Conservation (phyloP, 2,113 vertebrate species). For the Isichthys henryi region DNA sequence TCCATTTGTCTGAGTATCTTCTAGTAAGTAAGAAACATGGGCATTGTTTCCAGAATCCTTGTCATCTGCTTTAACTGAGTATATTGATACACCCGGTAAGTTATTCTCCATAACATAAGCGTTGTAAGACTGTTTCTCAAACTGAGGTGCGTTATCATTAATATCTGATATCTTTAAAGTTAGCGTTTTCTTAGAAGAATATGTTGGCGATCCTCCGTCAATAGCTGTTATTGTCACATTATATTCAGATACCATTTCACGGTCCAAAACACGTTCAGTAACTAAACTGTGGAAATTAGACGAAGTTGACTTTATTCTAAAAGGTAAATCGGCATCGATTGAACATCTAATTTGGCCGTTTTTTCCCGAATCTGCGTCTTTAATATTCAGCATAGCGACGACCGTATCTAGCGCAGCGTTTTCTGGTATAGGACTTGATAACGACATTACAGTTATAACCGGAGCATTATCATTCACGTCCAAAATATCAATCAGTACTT, state of each 20-base stretch:
- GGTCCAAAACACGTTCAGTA: constrained; percentile 37
- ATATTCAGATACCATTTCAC: constrained; percentile 34
- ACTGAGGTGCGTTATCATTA: constrained; percentile 54
- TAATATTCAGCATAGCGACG: constrained; percentile 36
- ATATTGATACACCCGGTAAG: constrained; percentile 22
- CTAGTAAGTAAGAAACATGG: constrained; percentile 30
- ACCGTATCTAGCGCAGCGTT: constrained; percentile 30
- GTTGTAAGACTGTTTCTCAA: constrained; percentile 24
- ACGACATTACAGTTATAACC: constrained; percentile 43
- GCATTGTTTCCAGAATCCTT: constrained; percentile 49
- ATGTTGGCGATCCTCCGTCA: constrained; percentile 44
- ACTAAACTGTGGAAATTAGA: constrained; percentile 39
- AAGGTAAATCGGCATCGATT: constrained; percentile 26
- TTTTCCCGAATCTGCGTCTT: constrained; percentile 37
- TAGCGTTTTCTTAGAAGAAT: constrained; percentile 41
- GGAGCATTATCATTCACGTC: constrained; percentile 59
- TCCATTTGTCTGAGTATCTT: constrained; percentile 17
- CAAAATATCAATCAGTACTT: constrained; percentile 49
- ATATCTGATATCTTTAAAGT: constrained; percentile 47
- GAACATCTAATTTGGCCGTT: constrained; percentile 32
- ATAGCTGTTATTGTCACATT: constrained; percentile 37
- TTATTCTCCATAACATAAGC: constrained; percentile 34
- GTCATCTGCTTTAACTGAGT: constrained; percentile 50
- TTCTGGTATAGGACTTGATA: constrained; percentile 38
- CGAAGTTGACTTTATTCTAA: constrained; percentile 34